Conservation (phyloP, 2,797 vertebrate species). For the Atherinosoma microstoma region DNA sequence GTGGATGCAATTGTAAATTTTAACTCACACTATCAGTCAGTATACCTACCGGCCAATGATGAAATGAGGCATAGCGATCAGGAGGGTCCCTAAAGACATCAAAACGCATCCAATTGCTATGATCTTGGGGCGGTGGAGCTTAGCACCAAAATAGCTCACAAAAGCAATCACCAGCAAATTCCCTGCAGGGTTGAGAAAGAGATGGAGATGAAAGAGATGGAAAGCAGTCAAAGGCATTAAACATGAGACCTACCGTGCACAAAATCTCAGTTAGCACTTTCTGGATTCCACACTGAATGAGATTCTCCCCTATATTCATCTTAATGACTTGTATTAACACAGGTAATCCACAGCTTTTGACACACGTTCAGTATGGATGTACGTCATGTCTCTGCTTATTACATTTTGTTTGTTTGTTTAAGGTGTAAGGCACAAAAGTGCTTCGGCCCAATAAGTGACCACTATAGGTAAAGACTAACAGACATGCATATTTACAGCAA, state of each 20-base stretch:
- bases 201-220: constrained; percentile 31
- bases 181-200: constrained; percentile 77
- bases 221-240: constrained; percentile 15
- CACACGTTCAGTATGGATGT: not conserved
- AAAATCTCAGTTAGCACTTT: not conserved
- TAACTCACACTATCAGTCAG: not conserved
- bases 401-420: no score
- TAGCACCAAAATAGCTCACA: constrained; percentile 96
- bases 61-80: constrained; percentile 93
- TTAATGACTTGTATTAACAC: not conserved
- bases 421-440: no score
- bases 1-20: not conserved
- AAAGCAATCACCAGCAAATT: constrained; percentile 93
- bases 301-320: not conserved
- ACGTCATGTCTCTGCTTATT: no score
- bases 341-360: not conserved
- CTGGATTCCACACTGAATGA: not conserved
- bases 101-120: constrained; percentile 91
- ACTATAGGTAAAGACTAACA: no score
- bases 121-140: constrained; percentile 92
- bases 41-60: constrained; percentile 89
- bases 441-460: no score
- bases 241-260: not conserved
- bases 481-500: no score
- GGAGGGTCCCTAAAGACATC: constrained; percentile 92